A percentile compares a stretch with the other conserved stretches of the same genome.
phyloP scores from a whole-genome alignment of 2,797 vertebrate species.

The Tokudaia muenninki region DNA sequence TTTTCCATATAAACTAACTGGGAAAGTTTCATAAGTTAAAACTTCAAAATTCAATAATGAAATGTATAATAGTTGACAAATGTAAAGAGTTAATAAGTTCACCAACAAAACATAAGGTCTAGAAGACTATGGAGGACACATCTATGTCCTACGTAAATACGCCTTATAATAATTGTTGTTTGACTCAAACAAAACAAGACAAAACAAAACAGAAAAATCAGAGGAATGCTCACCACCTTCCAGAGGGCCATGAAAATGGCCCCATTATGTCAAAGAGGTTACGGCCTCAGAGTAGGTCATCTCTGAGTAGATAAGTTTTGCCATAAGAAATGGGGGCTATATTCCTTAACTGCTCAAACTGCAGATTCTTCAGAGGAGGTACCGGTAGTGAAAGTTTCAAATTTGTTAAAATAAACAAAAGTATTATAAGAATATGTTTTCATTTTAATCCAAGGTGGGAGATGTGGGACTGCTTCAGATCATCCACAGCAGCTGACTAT shows the following conservation, averaged over 20 bases:
- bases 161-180: neutral
- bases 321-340: conserved; percentile 11
- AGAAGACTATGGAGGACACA: neutral
- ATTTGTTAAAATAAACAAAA: neutral
- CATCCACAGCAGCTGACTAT: neutral
- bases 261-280: conserved; percentile 29
- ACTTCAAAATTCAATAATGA: neutral
- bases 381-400: neutral
- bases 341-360: neutral
- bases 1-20: neutral
- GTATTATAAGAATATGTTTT: neutral
- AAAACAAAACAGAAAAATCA: neutral
- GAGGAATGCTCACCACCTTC: neutral
- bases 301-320: conserved; percentile 29
- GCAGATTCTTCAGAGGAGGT: conserved; percentile 7
- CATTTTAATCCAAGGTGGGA: neutral
- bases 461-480: neutral
- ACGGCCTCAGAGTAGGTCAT: conserved; percentile 42
- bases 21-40: neutral
- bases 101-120: conserved; percentile 18
- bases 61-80: neutral
- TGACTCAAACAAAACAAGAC: neutral
- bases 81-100: neutral
- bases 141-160: neutral
- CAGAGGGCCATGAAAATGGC: conserved; percentile 18